Base-by-base conservation (phyloP, 2,888 invertebrate species). In the Cremastinae sp. region DNA sequence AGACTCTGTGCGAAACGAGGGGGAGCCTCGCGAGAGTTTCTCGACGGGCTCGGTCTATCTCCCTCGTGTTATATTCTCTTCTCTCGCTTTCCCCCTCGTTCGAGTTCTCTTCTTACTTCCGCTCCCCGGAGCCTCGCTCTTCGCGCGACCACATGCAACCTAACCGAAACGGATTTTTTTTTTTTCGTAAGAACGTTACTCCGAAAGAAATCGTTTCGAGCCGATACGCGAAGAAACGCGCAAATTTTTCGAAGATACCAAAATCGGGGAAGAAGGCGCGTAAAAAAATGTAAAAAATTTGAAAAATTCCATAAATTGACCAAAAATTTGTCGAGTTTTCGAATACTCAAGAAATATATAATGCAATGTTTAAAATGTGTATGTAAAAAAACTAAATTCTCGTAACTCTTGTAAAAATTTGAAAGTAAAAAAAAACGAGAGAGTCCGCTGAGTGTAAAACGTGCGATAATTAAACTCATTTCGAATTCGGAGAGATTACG, bases 1-100 rank as follows among this genome's bases (percentile, higher is more conserved):
- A 8, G 61, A 47, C 61, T 47, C 28, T 47, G 10, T 28, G n/a
- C 1, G 41, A 41, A 34, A 51, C 8, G 58, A 45, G 53, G 22
- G 69, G 22, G 28, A 34, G 41, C n/a, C 16, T 22, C 16, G 8
- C 16, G 43, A 65, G 43, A 51, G 43, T 45, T 56, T 56, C 20
- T 51, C 51, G 10, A 12, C 22, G 28, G 38, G 9, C 53, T 45
- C 43, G 58, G 41, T 16, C 65, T 18, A 47, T 62, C 51, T 54
- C 16, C 41, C 68, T 62, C 58, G 16, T 49, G n/a, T 43, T 38
- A 45, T 45, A 45, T 64, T 49, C 49, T 49, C 49, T 51, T 64
- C 69, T 64, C 56, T 51, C 70, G 51, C 53, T 75, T 51, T 22
- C 49, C 66, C 70, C 69, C 65, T 64, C 71, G 34, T 51, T 66